Percentiles rank a stretch among this genome's conserved stretches.
phyloP scores from a whole-genome alignment of 35 echinoderm and acorn worm genomes.

The Heliocidaris erythrogramma region DNA sequence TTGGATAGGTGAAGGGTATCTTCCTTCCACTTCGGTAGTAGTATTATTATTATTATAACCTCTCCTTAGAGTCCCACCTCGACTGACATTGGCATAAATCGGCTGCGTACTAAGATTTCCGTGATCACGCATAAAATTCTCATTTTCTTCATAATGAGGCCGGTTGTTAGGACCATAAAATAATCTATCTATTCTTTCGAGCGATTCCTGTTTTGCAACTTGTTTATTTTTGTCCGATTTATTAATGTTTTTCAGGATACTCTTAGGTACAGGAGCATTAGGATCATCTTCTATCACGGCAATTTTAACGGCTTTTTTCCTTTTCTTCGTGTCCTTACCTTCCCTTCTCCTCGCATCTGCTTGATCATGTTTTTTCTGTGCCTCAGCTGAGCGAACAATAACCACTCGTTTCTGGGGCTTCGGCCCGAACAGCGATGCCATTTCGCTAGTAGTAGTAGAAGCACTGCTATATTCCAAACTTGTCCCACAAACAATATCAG shows the following conservation, averaged over 20 bases:
- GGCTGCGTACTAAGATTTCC: neutral
- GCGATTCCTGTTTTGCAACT: neutral
- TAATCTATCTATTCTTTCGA: constrained; percentile 18
- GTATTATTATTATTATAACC: neutral
- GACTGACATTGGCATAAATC: neutral
- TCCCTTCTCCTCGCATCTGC: constrained; percentile 10
- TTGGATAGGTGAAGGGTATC: neutral
- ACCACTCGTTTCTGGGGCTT: constrained; percentile 27
- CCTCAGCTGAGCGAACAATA: constrained; percentile 27
- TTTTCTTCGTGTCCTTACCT: constrained; percentile 32
- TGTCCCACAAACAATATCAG: neutral
- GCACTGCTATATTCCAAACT: neutral
- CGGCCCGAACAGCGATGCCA: constrained; percentile 27
- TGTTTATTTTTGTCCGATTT: constrained; percentile 33
- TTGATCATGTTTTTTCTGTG: constrained; percentile 39
- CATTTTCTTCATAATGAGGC: neutral
- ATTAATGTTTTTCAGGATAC: constrained; percentile 20
- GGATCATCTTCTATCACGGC: constrained; percentile 43
- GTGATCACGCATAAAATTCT: neutral
- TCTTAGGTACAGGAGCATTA: constrained; percentile 25
- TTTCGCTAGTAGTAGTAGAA: neutral
- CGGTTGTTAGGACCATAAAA: neutral
- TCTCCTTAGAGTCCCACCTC: constrained; percentile 9
- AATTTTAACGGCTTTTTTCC: neutral
- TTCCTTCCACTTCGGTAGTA: neutral